Evolutionary conservation across 2,888 invertebrate species (phyloP), one percentile per base, ranked within the genome.

Genomic region (Ametastegia equiseti): DNA sequence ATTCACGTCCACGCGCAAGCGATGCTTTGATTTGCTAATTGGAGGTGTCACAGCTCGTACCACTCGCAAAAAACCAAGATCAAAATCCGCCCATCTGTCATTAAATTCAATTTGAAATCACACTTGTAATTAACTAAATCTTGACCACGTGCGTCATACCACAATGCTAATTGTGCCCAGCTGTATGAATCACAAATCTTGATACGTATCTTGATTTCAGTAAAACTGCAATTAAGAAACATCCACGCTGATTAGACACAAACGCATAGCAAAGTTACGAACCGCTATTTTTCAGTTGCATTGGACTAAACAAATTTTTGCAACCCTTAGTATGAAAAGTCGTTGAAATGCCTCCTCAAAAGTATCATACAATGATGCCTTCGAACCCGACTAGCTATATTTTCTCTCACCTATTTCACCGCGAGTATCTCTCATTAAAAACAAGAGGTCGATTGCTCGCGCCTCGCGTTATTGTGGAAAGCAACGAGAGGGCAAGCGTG

Each of bases 361-460:
- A 11, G 36, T 23, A 67, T n/a, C 6, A 60, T 19, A 67, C 65
- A 67, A 67, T 67, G 65, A 75, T 75, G 36, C 75, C 50, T 75
- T 75, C 75, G 75, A 75, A 50, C 54, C 54, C 50, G 75, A 75
- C 75, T 75, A 54, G 50, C 50, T 54, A 75, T 75, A 36, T 75
- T 75, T 54, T 33, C 50, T 75, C 78, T 78, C 78, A 78, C 78
- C 78, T 78, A 78, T 78, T 60, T 78, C 63, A 15, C 54, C 63
- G 78, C 45, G 45, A 78, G 39, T 36, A 90, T 90, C 90, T 89
- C 91, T 91, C 91, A 91, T 91, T 91, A 91, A 91, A 91, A 91
- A 90, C 90, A 90, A 90, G 89, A 88, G 90, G 88, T 89, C 89
- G 90, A 90, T 90, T 88, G 90, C 88, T 87, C 87, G 88, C 87